Percentiles rank a stretch among this genome's conserved stretches.
phyloP scores from a whole-genome alignment of 2,113 vertebrate species.

The Hydropotes inermis region DNA sequence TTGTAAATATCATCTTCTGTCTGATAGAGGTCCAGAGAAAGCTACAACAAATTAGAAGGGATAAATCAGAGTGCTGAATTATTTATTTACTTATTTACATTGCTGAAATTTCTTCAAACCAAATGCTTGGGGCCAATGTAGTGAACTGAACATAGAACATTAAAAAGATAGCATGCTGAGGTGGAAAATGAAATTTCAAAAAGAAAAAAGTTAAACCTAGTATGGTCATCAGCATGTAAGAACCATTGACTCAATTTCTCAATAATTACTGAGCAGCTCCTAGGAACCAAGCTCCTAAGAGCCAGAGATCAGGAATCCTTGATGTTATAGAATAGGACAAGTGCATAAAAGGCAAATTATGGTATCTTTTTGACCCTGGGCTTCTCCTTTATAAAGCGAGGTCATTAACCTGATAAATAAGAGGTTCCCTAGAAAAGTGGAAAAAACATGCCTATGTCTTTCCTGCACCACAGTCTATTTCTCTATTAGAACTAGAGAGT shows the following conservation, averaged over 20 bases:
- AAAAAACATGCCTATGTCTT: not conserved
- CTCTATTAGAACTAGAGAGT: not conserved
- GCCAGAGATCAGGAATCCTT: not conserved
- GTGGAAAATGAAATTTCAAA: not conserved
- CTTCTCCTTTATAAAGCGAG: not conserved
- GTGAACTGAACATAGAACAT: not conserved
- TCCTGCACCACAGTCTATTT: not conserved
- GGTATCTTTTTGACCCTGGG: not conserved
- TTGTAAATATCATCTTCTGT: constrained; percentile 99
- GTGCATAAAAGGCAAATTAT: not conserved
- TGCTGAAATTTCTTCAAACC: not conserved
- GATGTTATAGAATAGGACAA: not conserved
- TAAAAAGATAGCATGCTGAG: not conserved
- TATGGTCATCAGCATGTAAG: not conserved
- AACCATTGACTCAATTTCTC: not conserved
- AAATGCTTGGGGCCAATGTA: not conserved
- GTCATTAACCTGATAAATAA: not conserved
- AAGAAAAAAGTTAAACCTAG: not conserved
- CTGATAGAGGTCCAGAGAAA: constrained; percentile 97
- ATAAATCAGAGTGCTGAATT: not conserved
- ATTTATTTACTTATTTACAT: not conserved
- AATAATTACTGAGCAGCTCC: not conserved
- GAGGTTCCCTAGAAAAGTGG: not conserved
- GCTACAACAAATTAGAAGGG: constrained; percentile 79
- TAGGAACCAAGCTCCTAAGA: not conserved